Evolutionary conservation across 2,797 vertebrate species (phyloP).

Genomic region (Onychomys arenicola): DNA sequence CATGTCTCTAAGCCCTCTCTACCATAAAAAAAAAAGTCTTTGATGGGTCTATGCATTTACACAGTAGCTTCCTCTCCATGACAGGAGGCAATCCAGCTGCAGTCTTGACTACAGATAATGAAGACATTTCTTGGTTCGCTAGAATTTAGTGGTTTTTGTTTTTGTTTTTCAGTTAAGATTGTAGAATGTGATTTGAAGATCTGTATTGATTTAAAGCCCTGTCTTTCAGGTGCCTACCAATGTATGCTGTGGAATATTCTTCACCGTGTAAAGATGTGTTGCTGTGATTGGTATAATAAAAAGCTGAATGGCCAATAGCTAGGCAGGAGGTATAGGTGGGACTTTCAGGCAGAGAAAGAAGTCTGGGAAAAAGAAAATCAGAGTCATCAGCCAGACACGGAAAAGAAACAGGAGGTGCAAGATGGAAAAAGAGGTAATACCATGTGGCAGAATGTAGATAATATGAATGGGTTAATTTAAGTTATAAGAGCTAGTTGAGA

Average conservation of each 20-base stretch:
- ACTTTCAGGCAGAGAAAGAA: not conserved
- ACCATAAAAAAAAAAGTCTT: not conserved
- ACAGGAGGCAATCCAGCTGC: rapidly evolving
- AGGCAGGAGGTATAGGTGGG: not conserved
- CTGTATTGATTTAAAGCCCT: not conserved
- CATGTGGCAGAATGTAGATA: not conserved
- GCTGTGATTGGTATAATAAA: not conserved
- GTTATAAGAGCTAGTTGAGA: not conserved
- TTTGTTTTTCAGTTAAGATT: not conserved
- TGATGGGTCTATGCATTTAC: not conserved
- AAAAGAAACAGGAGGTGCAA: not conserved
- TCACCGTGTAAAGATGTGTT: not conserved
- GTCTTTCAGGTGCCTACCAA: not conserved
- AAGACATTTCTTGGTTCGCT: not conserved
- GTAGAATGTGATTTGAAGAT: not conserved
- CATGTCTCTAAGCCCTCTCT: not conserved
- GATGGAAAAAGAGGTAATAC: not conserved
- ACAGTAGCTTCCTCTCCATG: rapidly evolving
- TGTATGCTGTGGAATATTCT: not conserved
- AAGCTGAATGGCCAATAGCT: not conserved
- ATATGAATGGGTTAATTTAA: not conserved
- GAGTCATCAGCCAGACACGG: not conserved
- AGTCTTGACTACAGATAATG: not conserved
- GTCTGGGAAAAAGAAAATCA: not conserved
- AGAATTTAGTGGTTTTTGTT: not conserved